These are phyloP conservation scores for Drosophila truncata DNA, from an alignment of 1,140 invertebrate species.

Conservation along the genomic window DNA sequence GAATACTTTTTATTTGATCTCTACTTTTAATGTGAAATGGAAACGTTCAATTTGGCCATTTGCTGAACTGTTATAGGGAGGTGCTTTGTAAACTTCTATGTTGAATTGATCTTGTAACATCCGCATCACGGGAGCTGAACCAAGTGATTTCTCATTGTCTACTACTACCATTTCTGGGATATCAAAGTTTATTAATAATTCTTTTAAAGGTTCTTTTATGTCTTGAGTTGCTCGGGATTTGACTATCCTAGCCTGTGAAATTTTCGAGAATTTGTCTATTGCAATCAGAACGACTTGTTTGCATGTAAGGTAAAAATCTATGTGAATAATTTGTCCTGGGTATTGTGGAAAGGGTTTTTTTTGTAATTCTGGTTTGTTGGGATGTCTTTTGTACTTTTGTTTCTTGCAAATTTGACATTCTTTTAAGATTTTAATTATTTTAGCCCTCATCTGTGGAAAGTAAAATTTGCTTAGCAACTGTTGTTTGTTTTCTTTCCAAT, in stretches of 20 bases:
- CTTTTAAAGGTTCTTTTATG: conserved; percentile 26
- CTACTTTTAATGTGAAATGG: too few relatives aligned
- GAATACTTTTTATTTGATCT: too few relatives aligned
- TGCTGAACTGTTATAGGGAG: too few relatives aligned
- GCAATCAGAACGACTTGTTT: not conserved
- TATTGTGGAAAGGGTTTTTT: not conserved
- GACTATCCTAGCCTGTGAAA: conserved; percentile 17
- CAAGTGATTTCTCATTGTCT: too few relatives aligned
- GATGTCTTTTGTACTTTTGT: not conserved
- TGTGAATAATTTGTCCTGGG: not conserved
- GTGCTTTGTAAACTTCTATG: too few relatives aligned
- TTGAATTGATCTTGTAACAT: too few relatives aligned
- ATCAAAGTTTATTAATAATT: too few relatives aligned
- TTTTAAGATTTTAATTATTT: conserved; percentile 5
- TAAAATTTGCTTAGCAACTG: not conserved
- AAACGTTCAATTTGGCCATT: too few relatives aligned
- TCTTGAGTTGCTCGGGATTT: conserved; percentile 25
- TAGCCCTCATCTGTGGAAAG: conserved; percentile 3
- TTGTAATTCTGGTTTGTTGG: too few relatives aligned
- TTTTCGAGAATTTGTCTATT: conserved; percentile 44
- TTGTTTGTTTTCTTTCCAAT: conserved; percentile 4
- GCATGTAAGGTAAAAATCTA: not conserved
- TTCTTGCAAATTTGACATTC: conserved; percentile 1
- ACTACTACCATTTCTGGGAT: too few relatives aligned
- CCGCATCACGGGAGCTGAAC: too few relatives aligned